Percentiles rank a stretch among this genome's conserved stretches.
Evolutionary conservation across 2,888 invertebrate species (phyloP).

Genomic region (Nycteola revayana): DNA sequence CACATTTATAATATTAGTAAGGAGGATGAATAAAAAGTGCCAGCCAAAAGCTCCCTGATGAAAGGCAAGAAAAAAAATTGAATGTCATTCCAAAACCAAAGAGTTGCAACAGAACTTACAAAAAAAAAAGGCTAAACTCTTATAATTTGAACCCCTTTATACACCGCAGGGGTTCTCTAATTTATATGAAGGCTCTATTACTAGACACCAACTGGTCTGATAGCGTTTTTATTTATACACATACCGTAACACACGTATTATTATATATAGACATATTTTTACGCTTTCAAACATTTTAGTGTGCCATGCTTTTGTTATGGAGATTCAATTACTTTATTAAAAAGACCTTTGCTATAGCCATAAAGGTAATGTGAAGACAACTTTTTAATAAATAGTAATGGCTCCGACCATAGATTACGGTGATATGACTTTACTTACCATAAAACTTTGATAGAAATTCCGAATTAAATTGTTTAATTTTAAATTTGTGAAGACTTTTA

Average conservation of each 20-base stretch:
- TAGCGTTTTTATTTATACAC: constrained; percentile 44
- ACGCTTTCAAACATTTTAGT: constrained; percentile 11
- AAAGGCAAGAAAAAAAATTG: too few relatives aligned
- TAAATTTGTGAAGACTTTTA: too few relatives aligned
- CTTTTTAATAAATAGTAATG: too few relatives aligned
- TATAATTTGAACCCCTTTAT: constrained; percentile 21
- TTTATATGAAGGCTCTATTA: constrained; percentile 67
- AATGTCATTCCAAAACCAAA: too few relatives aligned
- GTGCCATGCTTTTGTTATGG: constrained; percentile 28
- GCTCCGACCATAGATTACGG: too few relatives aligned
- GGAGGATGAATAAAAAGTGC: too few relatives aligned
- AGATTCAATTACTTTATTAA: constrained; percentile 24
- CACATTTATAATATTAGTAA: too few relatives aligned
- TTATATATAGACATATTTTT: constrained; percentile 43
- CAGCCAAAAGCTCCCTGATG: too few relatives aligned
- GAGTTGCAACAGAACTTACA: too few relatives aligned
- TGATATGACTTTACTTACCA: too few relatives aligned
- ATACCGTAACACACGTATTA: constrained; percentile 37
- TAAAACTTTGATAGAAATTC: too few relatives aligned
- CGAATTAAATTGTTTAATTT: too few relatives aligned
- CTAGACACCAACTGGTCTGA: constrained; percentile 40
- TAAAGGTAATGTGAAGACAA: not conserved
- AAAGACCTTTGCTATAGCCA: constrained; percentile 1
- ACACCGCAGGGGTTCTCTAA: constrained; percentile 58
- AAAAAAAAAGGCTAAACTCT: constrained; percentile 20